phyloP scores from a whole-genome alignment of 37 sponge, comb jelly and placozoan species.

The Crambe crambe region DNA sequence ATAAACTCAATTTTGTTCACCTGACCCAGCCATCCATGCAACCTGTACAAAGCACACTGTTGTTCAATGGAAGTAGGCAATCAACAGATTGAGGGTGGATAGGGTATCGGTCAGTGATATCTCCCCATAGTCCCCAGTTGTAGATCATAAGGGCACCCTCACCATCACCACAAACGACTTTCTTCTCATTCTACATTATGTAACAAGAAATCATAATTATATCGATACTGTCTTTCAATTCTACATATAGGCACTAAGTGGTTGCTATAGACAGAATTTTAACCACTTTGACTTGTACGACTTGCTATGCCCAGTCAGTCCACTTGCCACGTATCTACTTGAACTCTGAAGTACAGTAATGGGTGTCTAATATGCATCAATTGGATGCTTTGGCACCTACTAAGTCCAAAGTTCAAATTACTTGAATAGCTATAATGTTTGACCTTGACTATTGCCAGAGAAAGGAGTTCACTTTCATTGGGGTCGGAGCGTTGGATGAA shows the following conservation, averaged over 20 bases:
- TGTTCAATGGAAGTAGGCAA: conserved; percentile 44
- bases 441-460: conserved; percentile 78
- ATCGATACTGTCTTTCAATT: not conserved
- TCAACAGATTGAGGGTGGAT: conserved; percentile 71
- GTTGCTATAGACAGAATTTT: no score
- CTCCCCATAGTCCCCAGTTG: conserved; percentile 92
- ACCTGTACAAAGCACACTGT: conserved; percentile 78
- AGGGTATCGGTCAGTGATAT: conserved; percentile 84
- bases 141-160: conserved; percentile 80
- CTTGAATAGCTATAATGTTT: not conserved
- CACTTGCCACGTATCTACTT: no score
- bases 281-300: no score
- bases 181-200: conserved; percentile 80
- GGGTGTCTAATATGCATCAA: no score
- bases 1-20: conserved; percentile 11
- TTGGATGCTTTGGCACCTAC: no score
- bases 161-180: conserved; percentile 92
- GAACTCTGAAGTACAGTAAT: no score
- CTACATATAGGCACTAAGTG: no score
- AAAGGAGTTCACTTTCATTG: conserved; percentile 88
- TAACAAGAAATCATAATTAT: not conserved
- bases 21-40: conserved; percentile 89
- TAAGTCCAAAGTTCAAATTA: no score
- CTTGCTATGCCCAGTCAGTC: no score
- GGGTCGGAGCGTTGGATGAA: conserved; percentile 72